Base-by-base conservation (phyloP, 2,888 invertebrate species). In the Ctena decussata region DNA sequence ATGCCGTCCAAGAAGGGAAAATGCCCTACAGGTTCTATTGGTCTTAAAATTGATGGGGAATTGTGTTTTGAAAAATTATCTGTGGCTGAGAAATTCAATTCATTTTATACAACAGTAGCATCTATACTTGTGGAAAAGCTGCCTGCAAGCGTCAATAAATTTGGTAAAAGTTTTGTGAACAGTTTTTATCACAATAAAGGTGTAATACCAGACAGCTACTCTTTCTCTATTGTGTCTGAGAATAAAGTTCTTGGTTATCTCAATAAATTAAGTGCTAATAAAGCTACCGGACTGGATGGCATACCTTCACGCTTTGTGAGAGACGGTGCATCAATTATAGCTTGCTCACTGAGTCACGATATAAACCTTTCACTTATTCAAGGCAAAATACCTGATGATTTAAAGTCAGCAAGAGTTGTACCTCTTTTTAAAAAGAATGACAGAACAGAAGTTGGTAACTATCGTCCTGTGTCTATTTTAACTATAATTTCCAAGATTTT, bases 81-180 rank as follows among this genome's bases (percentile, higher is more conserved):
- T 44, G 49, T 49, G 11, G 74, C 74, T 39, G 74, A 53, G 39
- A 49, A 49, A 53, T 60, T 60, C 21, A 60, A 60, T 60, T 27
- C 21, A 60, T 79, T 73, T 46, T 73, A 60, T 32, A 73, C 73
- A 1, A 73, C 44, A 30, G 73, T 79, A 18, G 79, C 79, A 27
- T 79, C 60, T 73, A 41, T 37, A 44, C 73, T 79, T 32, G 79
- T 73, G 32, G 60, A 72, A 41, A 79, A 57, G 44, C 60, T 73
- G 0, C 79, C 73, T 30, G 35, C 39, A 44, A 21, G 60, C 41
- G 6, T 57, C 6, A 39, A 60, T 21, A 73, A 60, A 39, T 73
- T 41, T 53, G 78, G 78, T 18, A 46, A 49, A 27, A n/a, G 1
- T 53, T 21, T 75, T 53, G 35, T 75, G 8, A 27, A 49, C 15